These are phyloP conservation scores for Patella pellucida DNA, from an alignment of 2,888 invertebrate genomes.

Conservation along the genomic window DNA sequence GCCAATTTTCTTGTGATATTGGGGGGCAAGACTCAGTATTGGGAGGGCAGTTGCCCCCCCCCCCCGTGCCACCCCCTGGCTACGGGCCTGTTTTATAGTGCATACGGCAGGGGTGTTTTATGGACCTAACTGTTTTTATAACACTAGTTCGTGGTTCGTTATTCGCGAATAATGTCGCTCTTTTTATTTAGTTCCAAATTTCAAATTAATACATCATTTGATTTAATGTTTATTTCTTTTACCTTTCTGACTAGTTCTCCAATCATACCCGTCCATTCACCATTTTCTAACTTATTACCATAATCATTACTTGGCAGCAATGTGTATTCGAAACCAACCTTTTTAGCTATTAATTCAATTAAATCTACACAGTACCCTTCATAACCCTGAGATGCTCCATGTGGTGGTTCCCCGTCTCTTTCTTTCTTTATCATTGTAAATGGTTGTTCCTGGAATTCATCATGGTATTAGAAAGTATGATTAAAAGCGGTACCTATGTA, in stretches of 20 bases:
- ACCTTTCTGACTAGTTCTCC: slow-evolving; percentile 65
- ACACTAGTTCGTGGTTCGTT: too few species aligned
- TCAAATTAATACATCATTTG: too few species aligned
- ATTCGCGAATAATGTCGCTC: too few species aligned
- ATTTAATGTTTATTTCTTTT: too few species aligned
- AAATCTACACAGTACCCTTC: slow-evolving; percentile 92
- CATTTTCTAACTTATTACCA: slow-evolving; percentile 81
- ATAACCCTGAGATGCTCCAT: slow-evolving; percentile 64
- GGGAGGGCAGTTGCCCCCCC: too few species aligned
- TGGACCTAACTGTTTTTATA: too few species aligned
- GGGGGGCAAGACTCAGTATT: too few species aligned
- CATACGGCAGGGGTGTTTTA: too few species aligned
- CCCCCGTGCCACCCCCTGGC: too few species aligned
- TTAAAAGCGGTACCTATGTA: neutral
- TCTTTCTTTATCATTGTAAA: slow-evolving; percentile 44
- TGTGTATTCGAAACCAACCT: slow-evolving; percentile 87
- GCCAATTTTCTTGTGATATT: too few species aligned
- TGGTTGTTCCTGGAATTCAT: slow-evolving; percentile 46
- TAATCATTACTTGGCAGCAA: slow-evolving; percentile 72
- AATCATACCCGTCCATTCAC: slow-evolving; percentile 68
- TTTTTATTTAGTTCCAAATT: too few species aligned
- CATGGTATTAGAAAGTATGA: neutral
- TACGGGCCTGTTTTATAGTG: too few species aligned
- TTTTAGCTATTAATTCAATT: slow-evolving; percentile 84
- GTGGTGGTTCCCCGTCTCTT: slow-evolving; percentile 70